phyloP scores from a whole-genome alignment of 2,797 vertebrate species.

The Vultur gryphus region DNA sequence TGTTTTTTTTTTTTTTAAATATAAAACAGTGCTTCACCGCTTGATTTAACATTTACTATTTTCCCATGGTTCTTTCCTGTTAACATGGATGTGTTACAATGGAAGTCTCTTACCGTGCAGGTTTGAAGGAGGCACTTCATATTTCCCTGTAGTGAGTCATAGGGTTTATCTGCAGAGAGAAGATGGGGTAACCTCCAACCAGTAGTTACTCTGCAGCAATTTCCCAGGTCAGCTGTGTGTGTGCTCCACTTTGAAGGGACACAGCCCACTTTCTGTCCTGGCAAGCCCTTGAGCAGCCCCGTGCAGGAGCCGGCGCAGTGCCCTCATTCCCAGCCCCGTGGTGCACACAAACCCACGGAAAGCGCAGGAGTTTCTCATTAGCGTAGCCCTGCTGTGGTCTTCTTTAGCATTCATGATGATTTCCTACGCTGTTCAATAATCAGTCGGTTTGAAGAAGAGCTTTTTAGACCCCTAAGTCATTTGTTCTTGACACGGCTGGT shows the following conservation, averaged over 20 bases:
- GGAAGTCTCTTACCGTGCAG: fast-evolving
- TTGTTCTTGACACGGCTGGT: neutral
- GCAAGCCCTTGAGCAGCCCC: neutral
- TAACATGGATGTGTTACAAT: neutral
- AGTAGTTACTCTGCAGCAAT: neutral
- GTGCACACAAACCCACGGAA: neutral
- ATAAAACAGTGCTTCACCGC: neutral
- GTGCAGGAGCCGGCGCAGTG: fast-evolving
- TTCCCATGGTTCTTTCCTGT: neutral
- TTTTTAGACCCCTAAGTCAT: neutral
- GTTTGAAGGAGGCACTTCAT: neutral
- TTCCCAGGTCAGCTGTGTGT: neutral
- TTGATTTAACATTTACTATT: neutral
- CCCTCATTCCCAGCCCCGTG: fast-evolving
- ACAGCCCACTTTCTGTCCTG: neutral
- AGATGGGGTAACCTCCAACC: neutral
- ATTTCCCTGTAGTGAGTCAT: neutral
- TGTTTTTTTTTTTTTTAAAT: neutral
- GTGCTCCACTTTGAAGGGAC: neutral
- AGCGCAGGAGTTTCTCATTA: neutral
- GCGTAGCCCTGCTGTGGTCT: neutral
- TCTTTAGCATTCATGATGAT: neutral
- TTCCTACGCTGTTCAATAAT: neutral
- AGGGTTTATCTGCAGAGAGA: neutral
- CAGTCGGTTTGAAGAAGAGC: neutral